Conservation (phyloP, 2,113 vertebrate species). For the Grus americana region DNA sequence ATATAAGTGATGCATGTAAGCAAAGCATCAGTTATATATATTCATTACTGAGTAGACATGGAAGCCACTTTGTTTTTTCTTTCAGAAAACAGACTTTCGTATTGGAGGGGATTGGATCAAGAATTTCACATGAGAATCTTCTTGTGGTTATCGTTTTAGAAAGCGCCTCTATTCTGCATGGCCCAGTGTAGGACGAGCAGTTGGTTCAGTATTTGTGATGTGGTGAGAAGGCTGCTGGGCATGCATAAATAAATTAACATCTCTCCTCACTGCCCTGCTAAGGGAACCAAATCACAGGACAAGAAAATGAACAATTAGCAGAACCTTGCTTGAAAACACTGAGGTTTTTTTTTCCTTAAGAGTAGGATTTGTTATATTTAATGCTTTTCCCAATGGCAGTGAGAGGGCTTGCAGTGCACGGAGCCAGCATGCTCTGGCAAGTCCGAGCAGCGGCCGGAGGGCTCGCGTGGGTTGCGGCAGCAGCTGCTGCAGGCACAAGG, state of each 20-base stretch:
- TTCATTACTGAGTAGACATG: not conserved
- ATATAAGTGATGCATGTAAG: not conserved
- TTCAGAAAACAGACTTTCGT: not conserved
- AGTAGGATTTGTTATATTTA: not conserved
- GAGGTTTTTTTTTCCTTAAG: not conserved
- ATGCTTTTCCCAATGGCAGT: not conserved
- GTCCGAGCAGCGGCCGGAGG: not conserved
- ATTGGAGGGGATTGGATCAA: not conserved
- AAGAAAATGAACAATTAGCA: not conserved
- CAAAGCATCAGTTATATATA: not conserved
- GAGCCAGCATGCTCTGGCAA: not conserved
- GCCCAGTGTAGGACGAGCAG: constrained; percentile 31
- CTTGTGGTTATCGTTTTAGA: not conserved
- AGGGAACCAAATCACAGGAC: not conserved
- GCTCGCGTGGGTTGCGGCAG: accelerated
- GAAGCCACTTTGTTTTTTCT: not conserved
- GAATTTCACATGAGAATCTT: not conserved
- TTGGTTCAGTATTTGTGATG: constrained; percentile 31
- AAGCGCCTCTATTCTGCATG: constrained; percentile 74
- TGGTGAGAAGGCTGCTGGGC: constrained; percentile 70
- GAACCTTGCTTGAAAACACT: not conserved
- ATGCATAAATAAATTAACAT: not conserved
- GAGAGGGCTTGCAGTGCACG: not conserved
- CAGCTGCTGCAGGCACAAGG: not conserved
- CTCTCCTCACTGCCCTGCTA: not conserved